Conservation (phyloP, 2,113 vertebrate species). For the Podarcis raffonei region DNA sequence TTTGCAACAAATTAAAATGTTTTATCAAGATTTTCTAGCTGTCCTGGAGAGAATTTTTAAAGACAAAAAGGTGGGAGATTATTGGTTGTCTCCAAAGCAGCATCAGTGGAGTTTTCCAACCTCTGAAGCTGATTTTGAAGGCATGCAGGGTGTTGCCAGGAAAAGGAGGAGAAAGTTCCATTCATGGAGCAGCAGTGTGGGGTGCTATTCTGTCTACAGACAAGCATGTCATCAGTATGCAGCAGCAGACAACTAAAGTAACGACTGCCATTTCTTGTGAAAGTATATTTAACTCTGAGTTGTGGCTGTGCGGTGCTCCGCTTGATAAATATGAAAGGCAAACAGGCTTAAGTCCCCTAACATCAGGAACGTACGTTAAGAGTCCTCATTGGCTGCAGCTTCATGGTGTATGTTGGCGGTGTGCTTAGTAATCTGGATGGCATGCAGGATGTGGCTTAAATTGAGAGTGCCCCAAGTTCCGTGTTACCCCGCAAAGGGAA, state of each 20-base stretch:
- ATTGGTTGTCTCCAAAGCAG: too few species aligned
- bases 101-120: too few species aligned
- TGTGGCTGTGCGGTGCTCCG: too few species aligned
- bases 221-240: background rate
- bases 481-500: background rate
- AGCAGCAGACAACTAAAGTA: background rate
- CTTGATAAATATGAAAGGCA: background rate
- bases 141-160: too few species aligned
- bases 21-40: background rate
- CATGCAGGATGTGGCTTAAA: too few species aligned
- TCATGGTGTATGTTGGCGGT: too few species aligned
- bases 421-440: too few species aligned
- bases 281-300: too few species aligned
- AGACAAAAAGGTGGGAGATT: background rate
- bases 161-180: too few species aligned
- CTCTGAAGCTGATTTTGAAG: too few species aligned
- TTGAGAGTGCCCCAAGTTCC: background rate
- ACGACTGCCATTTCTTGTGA: background rate
- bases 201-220: background rate
- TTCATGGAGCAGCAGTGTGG: too few species aligned
- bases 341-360: background rate
- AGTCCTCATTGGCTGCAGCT: background rate
- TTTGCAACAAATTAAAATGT: too few species aligned
- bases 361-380: background rate
- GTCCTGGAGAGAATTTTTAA: background rate